phyloP scores from a whole-genome alignment of 1,140 invertebrate genomes.

The Drosophila tsacasi region DNA sequence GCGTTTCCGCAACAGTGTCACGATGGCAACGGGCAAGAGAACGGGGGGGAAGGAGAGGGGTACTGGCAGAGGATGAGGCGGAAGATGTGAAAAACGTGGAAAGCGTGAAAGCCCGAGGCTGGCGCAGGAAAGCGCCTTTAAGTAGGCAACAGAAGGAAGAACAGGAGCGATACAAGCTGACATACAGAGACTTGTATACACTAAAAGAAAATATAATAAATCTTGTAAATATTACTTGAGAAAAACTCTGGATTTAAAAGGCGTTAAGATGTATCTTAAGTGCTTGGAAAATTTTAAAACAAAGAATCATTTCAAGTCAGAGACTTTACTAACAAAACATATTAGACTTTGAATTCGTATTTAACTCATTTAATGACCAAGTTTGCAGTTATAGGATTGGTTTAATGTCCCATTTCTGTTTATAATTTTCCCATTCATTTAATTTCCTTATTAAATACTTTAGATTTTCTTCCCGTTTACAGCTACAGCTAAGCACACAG shows the following conservation, averaged over 20 bases:
- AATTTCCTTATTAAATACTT: background rate
- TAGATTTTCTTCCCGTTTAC: background rate
- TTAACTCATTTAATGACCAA: background rate
- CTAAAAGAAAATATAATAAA: background rate
- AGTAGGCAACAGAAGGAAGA: conserved; percentile 45
- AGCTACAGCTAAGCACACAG: background rate
- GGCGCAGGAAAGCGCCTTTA: conserved; percentile 37
- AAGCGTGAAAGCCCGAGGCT: conserved; percentile 16
- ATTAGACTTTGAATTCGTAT: background rate
- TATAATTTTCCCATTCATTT: background rate
- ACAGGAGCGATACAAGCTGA: conserved; percentile 1
- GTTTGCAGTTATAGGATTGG: background rate
- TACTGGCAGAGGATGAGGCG: background rate
- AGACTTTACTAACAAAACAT: too few relatives aligned
- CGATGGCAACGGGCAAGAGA: conserved; percentile 24
- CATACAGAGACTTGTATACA: conserved; percentile 6
- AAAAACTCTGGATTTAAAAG: background rate
- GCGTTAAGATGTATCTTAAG: background rate
- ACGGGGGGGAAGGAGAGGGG: background rate
- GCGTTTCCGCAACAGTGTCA: conserved; percentile 46
- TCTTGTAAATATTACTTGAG: background rate
- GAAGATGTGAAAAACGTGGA: conserved; percentile 7
- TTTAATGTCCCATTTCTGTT: background rate
- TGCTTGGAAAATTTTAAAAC: background rate
- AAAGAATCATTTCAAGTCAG: background rate